Base-by-base conservation (phyloP, 2,888 invertebrate genomes). In the Cremastinae sp. region DNA sequence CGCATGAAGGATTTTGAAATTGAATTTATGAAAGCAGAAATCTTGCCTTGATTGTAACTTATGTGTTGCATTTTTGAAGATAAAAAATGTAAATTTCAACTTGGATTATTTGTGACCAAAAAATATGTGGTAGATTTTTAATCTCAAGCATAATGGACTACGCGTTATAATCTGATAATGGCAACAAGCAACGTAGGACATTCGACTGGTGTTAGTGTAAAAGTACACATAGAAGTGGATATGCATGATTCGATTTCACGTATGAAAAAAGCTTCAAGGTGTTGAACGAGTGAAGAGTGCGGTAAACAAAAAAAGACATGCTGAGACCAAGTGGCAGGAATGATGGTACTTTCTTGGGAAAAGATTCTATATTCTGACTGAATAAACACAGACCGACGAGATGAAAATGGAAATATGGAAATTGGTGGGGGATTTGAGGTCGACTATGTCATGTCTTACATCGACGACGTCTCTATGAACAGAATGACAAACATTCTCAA, bases 331-430 rank as follows among this genome's bases (percentile, higher is more conserved):
- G 65, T 35, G 16, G 49, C 37, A 62, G 64, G 55, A 58, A 37
- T 47, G 53, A n/a, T 43, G 18, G 61, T 66, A 56, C 28, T 39
- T 35, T 43, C 62, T 66, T 41, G 37, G 66, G 41, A 53, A 51
- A 56, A 70, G 70, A 74, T 74, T 68, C 68, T 68, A 68, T 62
- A 70, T 71, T 69, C 73, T 71, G 75, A 70, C 78, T 75, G 73
- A 70, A 75, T 74, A 78, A 79, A 79, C 78, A 73, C 70, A 70
- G 70, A 68, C 78, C 75, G 73, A 78, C 64, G 74, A 73, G 74
- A 74, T 73, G 79, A 55, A 75, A 79, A 78, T 78, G 78, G 75
- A 71, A 79, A 79, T 74, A 79, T 79, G 79, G 51, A 79, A 79
- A 79, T 79, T 51, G 37, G 49, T 41, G 51, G 51, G 73, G 56